A percentile compares a stretch with the other conserved stretches of the same genome.
Conservation (phyloP, 23 tunicate genomes). For the Oikopleura dioica region DNA sequence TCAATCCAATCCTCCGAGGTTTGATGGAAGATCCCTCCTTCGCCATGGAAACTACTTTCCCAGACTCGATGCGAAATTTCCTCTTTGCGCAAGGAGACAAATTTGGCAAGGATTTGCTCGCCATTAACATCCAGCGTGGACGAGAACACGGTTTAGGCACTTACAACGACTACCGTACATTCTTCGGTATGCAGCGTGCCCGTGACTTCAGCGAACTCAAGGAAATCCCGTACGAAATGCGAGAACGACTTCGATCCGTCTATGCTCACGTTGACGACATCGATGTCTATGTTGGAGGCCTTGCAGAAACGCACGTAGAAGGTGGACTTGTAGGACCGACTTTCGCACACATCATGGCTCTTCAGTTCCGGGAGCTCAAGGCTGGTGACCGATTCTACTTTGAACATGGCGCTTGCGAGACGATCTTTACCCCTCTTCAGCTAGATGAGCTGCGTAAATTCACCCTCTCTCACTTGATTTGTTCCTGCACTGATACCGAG, state of each 20-base stretch:
- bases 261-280: constrained; percentile 52
- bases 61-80: constrained; percentile 16
- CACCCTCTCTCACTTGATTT: constrained; percentile 21
- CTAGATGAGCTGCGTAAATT: constrained; percentile 43
- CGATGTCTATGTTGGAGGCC: constrained; percentile 42
- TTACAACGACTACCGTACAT: constrained; percentile 34
- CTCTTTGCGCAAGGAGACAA: not conserved
- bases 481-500: constrained; percentile 37
- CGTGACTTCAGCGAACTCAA: constrained; percentile 20
- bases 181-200: constrained; percentile 32
- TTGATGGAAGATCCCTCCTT: constrained; percentile 25
- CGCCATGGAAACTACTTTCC: constrained; percentile 16
- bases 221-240: constrained; percentile 13
- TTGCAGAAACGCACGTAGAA: constrained; percentile 27
- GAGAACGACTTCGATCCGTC: constrained; percentile 7
- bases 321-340: constrained; percentile 47
- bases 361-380: constrained; percentile 44
- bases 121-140: constrained; percentile 52
- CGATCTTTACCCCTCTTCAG: constrained; percentile 26
- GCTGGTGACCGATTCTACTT: constrained; percentile 50
- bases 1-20: constrained; percentile 32
- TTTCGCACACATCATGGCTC: constrained; percentile 36
- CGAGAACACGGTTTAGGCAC: constrained; percentile 43
- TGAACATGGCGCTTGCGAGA: constrained; percentile 18
- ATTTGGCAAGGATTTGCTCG: constrained; percentile 24